These are phyloP conservation scores for Trichechus manatus DNA, from an alignment of 2,113 vertebrate genomes.

Conservation along the genomic window DNA sequence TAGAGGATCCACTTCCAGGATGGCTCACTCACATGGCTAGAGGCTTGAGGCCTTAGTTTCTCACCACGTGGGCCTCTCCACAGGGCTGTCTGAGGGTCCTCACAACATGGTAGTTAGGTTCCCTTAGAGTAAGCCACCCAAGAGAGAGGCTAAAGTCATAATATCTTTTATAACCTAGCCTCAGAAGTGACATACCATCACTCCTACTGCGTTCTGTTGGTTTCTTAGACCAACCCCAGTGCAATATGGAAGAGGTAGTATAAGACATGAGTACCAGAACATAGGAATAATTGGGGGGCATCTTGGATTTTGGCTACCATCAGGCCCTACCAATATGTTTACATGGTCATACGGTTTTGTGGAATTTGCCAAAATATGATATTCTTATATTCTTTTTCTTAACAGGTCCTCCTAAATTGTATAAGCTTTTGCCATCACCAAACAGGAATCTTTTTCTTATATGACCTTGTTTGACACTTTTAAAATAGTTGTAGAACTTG, in stretches of 20 bases:
- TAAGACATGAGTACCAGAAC: neutral
- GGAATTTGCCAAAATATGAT: conserved; percentile 6
- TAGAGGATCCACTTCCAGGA: neutral
- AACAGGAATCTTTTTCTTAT: neutral
- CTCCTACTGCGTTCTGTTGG: neutral
- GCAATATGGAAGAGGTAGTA: neutral
- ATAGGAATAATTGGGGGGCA: neutral
- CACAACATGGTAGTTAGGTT: neutral
- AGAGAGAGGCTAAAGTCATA: neutral
- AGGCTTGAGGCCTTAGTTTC: neutral
- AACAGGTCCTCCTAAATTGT: neutral
- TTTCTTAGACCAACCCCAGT: neutral
- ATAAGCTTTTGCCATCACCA: neutral
- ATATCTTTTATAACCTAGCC: neutral
- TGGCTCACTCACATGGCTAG: neutral
- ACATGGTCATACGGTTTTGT: neutral
- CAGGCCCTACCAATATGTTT: neutral
- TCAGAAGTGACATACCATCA: neutral
- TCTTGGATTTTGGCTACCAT: neutral
- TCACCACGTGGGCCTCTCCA: neutral
- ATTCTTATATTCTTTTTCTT: conserved; percentile 24
- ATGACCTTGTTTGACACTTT: neutral
- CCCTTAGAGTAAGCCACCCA: neutral
- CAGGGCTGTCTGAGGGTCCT: neutral
- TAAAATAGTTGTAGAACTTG: conserved; percentile 29